Evolutionary conservation across 2,888 invertebrate species (phyloP).

Genomic region (Augiades crinisus): DNA sequence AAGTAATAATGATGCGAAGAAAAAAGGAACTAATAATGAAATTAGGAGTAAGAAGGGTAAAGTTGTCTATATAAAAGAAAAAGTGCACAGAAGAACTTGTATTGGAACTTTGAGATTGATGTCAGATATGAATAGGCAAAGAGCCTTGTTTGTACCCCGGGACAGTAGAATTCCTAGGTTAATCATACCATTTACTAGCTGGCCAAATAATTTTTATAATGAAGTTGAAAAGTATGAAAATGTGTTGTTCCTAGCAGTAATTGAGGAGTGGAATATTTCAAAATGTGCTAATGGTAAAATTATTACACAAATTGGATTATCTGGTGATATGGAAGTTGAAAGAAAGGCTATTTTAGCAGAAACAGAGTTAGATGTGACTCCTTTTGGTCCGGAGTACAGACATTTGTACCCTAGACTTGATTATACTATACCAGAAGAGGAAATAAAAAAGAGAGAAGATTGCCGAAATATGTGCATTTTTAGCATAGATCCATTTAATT

Average conservation of each 20-base stretch:
- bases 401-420: slow-evolving; percentile 71
- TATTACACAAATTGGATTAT: slow-evolving; percentile 86
- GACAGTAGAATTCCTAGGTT: slow-evolving; percentile 91
- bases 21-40: slow-evolving; percentile 50
- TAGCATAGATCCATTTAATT: slow-evolving; percentile 96
- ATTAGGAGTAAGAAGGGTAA: slow-evolving; percentile 73
- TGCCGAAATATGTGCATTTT: slow-evolving; percentile 90
- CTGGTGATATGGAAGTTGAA: slow-evolving; percentile 89
- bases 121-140: slow-evolving; percentile 80
- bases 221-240: slow-evolving; percentile 75
- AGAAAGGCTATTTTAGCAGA: slow-evolving; percentile 90
- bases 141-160: slow-evolving; percentile 88
- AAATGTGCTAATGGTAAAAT: slow-evolving; percentile 85
- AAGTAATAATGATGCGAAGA: slow-evolving; percentile 43
- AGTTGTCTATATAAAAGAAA: slow-evolving; percentile 89
- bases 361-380: slow-evolving; percentile 87
- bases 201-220: slow-evolving; percentile 83
- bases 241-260: slow-evolving; percentile 86
- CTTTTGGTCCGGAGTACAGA: slow-evolving; percentile 84
- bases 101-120: slow-evolving; percentile 86
- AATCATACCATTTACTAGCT: slow-evolving; percentile 84
- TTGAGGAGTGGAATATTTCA: slow-evolving; percentile 86
- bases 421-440: slow-evolving; percentile 69
- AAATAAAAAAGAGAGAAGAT: slow-evolving; percentile 79
- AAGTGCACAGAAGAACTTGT: slow-evolving; percentile 86